Conservation (phyloP, 2,797 vertebrate genomes). For the Eurystomus glaucurus region DNA sequence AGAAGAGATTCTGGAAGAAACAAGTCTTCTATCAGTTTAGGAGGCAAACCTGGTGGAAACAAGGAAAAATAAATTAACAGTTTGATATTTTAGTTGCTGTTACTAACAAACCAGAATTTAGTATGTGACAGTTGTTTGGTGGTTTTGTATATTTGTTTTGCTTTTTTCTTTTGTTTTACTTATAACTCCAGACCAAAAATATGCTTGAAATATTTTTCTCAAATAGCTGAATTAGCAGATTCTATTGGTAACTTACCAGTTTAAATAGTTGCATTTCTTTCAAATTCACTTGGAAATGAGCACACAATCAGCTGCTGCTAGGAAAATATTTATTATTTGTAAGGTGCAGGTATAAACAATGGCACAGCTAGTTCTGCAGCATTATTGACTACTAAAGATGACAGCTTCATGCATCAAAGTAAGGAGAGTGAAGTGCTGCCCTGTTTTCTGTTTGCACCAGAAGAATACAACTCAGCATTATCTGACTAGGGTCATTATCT, state of each 20-base stretch:
- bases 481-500: background rate
- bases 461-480: slow-evolving; percentile 2
- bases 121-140: background rate
- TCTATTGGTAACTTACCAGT: background rate
- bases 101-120: background rate
- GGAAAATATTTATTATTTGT: background rate
- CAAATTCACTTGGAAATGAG: background rate
- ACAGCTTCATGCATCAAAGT: background rate
- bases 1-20: background rate
- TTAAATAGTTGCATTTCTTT: background rate
- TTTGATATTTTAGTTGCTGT: background rate
- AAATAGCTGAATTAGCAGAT: background rate
- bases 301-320: background rate
- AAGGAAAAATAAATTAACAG: background rate
- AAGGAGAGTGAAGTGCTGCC: background rate
- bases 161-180: background rate
- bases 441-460: slow-evolving; percentile 11
- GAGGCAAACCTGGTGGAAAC: background rate
- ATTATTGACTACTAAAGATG: slow-evolving; percentile 31
- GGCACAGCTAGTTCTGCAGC: slow-evolving; percentile 1
- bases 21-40: background rate
- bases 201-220: background rate
- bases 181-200: background rate
- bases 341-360: background rate
- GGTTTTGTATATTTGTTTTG: background rate